Evolutionary conservation across 2,888 invertebrate species (phyloP).

Genomic region (Sinohyriopsis cumingii): DNA sequence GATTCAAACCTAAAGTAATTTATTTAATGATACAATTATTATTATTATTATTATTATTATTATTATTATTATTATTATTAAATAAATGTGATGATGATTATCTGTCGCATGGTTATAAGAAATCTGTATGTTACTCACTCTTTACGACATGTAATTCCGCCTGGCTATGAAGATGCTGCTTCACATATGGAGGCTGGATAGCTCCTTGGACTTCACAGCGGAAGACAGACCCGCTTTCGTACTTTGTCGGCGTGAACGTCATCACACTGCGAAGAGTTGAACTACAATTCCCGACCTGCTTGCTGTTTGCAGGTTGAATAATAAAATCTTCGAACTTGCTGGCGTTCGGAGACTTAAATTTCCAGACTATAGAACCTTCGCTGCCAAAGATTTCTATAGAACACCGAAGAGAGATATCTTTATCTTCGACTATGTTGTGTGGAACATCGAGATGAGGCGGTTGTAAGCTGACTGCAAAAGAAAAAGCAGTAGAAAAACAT

Average conservation of each 20-base stretch:
- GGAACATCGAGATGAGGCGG: slow-evolving; percentile 34
- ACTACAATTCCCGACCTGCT: slow-evolving; percentile 24
- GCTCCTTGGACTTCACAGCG: slow-evolving; percentile 29
- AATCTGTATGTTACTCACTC: too few species aligned
- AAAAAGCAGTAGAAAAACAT: background rate
- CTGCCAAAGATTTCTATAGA: slow-evolving; percentile 30
- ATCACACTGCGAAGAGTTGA: slow-evolving; percentile 32
- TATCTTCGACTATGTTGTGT: slow-evolving; percentile 36
- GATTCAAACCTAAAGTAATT: too few species aligned
- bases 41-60: too few species aligned
- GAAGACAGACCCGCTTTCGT: slow-evolving; percentile 43
- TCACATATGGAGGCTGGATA: too few species aligned
- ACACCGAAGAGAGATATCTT: slow-evolving; percentile 29
- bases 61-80: too few species aligned
- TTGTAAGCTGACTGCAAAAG: slow-evolving; percentile 32
- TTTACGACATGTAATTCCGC: too few species aligned
- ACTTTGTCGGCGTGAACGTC: slow-evolving; percentile 33
- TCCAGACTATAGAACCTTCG: slow-evolving; percentile 31
- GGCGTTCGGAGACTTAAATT: slow-evolving; percentile 18
- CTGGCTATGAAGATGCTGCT: too few species aligned
- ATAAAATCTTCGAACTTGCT: slow-evolving; percentile 34
- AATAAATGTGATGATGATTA: too few species aligned
- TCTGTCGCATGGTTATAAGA: too few species aligned
- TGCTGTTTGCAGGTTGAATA: slow-evolving; percentile 25
- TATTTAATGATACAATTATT: too few species aligned